Evolutionary conservation across 2,113 vertebrate species (phyloP), one percentile per base, ranked within the genome.

Genomic region (Melanocharis versteri): DNA sequence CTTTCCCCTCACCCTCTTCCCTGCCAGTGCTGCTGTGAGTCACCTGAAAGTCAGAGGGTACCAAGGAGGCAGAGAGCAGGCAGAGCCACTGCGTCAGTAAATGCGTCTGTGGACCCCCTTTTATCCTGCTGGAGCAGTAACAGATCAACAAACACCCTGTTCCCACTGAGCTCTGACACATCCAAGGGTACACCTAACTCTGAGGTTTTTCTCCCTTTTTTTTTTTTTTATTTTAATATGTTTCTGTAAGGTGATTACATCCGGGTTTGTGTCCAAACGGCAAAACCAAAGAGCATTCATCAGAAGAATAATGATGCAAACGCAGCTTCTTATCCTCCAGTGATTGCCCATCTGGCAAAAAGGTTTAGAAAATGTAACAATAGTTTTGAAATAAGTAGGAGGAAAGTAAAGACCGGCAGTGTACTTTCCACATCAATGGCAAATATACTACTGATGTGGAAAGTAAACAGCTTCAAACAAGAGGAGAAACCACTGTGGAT

Each of bases 381-480:
- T 96, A 85, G 87, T 87, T 93, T 90, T 91, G 86, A 96, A 95
- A 93, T 87, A 94, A 96, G 88, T 47, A 90, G 83, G 50, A 91
- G 87, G 95, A 95, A 96, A 96, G 93, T 76, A 95, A 96, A 97
- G 95, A 90, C 92, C 64, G 78, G 94, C 90, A 93, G 94, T 96
- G 96, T 96, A 96, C 96, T 97, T 97, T 97, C 92, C 94, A 96
- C 88, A 96, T 94, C 96, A 71, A 71, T 77, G 80, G 90, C 88
- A 95, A 95, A 96, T 95, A 88, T 13, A 47, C 37, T 81, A 83
- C 42, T 84, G 93, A 94, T 93, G 88, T 96, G 95, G 94, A 95
- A 97, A 96, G 94, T 42, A 96, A 96, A 96, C 61, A 96, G 45
- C 88, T 91, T 76, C 11, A 7, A 73, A 90, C 60, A 77, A 68